Evolutionary conservation across 1,140 invertebrate species (phyloP), one percentile per base, ranked within the genome.

Genomic region (Calephelis nemesis): DNA sequence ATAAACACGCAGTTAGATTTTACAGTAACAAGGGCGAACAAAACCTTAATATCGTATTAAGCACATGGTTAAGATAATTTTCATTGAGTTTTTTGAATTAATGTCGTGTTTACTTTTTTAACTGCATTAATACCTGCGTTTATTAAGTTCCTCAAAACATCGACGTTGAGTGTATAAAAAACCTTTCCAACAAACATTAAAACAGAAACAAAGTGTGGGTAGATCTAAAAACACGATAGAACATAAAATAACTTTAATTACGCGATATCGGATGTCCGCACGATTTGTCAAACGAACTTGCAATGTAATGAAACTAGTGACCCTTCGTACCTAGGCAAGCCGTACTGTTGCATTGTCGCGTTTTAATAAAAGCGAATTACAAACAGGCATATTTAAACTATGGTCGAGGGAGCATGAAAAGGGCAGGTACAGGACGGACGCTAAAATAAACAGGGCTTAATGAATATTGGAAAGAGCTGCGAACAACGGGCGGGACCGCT

Each of bases 391-490:
- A 64, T 74, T 74, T 74, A 72, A 74, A 70, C 70, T 73, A 77
- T 71, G 73, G 73, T 71, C 66, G 71, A 71, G 65, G 70, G 62
- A 72, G 72, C 75, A 71, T 66, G 65, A 63, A 58, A 70, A 64
- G 62, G 70, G 66, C 49, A 39, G 72, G 47, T 63, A 54, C 64
- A 45, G 76, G 65, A 58, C 62, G 73, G 64, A 65, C 67, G 72
- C 65, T 70, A 72, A 72, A 73, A 76, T 76, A 84, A 84, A 84
- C 79, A 80, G 49, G 60, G 68, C 76, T 82, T 82, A 84, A 82
- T 82, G 78, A 84, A 71, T 78, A 75, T 84, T 77, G 75, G 73
- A 52, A 63, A 63, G 62, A 63, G 62, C 62, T 47, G 42, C 13
- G 42, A 47, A 47, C 42, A 47, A 63, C 62, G 47, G 47, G 62